phyloP scores from a whole-genome alignment of 2,113 vertebrate species.

The Phalacrocorax aristotelis region DNA sequence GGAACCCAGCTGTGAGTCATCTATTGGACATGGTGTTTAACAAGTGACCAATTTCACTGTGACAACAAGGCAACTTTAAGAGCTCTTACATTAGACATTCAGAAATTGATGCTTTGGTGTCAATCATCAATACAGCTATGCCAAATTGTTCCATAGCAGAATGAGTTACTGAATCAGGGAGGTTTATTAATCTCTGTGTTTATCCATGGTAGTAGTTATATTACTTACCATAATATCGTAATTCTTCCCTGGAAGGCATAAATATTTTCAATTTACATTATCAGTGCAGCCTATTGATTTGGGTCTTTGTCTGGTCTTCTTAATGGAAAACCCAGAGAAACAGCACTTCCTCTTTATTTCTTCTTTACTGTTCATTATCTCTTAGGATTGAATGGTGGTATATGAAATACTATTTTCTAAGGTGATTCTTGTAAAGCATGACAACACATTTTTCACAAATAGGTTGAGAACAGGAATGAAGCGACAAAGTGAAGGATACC shows the following conservation, averaged over 20 bases:
- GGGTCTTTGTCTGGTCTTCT: not conserved
- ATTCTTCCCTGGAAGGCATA: not conserved
- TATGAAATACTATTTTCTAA: not conserved
- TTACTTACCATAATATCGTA: not conserved
- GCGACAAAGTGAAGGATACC: not conserved
- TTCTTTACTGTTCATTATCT: not conserved
- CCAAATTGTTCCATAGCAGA: not conserved
- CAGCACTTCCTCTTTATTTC: not conserved
- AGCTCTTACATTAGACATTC: not conserved
- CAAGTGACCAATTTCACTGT: not conserved
- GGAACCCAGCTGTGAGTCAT: not conserved
- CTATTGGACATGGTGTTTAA: not conserved
- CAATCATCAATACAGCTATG: not conserved
- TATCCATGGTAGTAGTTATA: not conserved
- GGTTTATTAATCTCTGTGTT: not conserved
- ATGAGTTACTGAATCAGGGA: not conserved
- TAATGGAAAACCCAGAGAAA: not conserved
- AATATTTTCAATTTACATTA: not conserved
- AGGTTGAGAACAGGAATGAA: not conserved
- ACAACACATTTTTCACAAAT: not conserved
- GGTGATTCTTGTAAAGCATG: not conserved
- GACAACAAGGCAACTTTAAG: not conserved
- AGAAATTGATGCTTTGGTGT: not conserved
- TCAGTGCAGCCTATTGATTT: not conserved
- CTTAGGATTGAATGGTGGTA: rapidly evolving